Base-by-base conservation (phyloP, 2,113 vertebrate species). In the Nycticryphes semicollaris region DNA sequence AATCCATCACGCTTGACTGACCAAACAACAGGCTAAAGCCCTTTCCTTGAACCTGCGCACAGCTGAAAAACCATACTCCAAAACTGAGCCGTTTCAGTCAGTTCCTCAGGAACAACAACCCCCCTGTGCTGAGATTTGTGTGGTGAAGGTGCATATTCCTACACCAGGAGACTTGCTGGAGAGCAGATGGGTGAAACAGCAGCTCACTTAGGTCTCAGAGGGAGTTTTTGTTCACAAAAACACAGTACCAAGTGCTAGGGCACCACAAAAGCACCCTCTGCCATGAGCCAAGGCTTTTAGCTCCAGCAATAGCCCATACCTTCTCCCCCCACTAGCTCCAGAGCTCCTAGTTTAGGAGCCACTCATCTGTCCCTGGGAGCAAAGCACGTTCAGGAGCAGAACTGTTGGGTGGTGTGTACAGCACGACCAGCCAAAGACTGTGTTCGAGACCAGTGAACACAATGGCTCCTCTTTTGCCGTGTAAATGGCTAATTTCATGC, bases 361-460 rank as follows among this genome's bases (percentile, higher is more conserved):
- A 45, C 1, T 5, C 4, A 21, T 51, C 56, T 48, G 57, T 68
- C 60, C 37, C 28, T 30, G 37, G n/a, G 37, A 50, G 16, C 1
- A 21, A 84, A 89, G 59, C n/a, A 53, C 20, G 11, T 28, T 48
- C 9, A 75, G 45, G 57, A 82, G 64, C n/a, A 89, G 28, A 73
- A 66, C 37, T 54, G 47, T 2, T 84, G 66, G 53, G 62, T 66
- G 28, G 13, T 57, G 28, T 3, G 39, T 37, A 53, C 31, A 87
- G 77, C 62, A 84, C 4, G 0, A 28, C 60, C 60, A 93, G 88
- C 73, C 83, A 75, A 88, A 94, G 64, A 51, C 69, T 69, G 35
- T 60, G 83, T 95, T 97, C 90, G 64, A 89, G 86, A 73, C 84
- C 86, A 92, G 63, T 41, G 81, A 86, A 87, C 88, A 91, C 78